Evolutionary conservation across 2,797 vertebrate genomes (phyloP).

Genomic region (Falco berigora): DNA sequence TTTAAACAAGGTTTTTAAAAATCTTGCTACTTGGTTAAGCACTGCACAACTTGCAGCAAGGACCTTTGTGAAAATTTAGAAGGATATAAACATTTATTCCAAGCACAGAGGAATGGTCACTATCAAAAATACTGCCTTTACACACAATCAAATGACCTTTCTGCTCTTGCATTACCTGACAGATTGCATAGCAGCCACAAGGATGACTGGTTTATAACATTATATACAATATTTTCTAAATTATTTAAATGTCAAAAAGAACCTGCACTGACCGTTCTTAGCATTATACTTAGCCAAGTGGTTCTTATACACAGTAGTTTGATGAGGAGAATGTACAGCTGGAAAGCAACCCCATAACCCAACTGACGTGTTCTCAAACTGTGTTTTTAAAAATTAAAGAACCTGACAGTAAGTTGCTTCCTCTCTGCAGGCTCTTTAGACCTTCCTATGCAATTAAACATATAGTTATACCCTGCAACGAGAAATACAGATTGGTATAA

Average conservation of each 20-base stretch:
- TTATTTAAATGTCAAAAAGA: neutral
- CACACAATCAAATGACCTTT: neutral
- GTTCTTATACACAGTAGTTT: neutral
- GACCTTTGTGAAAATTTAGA: neutral
- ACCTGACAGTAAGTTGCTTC: neutral
- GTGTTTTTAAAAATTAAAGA: neutral
- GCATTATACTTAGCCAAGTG: neutral
- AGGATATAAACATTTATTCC: neutral
- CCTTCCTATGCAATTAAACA: neutral
- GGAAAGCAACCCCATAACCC: neutral
- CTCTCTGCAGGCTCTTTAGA: neutral
- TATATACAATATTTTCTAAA: neutral
- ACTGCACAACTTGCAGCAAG: neutral
- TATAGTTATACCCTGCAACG: neutral
- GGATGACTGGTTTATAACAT: neutral
- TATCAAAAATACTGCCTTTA: neutral
- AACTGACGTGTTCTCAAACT: neutral
- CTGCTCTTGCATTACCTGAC: neutral
- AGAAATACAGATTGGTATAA: neutral
- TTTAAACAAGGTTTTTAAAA: neutral
- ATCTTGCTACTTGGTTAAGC: neutral
- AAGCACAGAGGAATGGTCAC: neutral
- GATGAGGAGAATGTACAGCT: neutral
- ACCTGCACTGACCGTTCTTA: neutral
- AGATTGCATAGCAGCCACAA: neutral